Evolutionary conservation across 2,113 vertebrate species (phyloP).

Genomic region (Neomonachus schauinslandi): DNA sequence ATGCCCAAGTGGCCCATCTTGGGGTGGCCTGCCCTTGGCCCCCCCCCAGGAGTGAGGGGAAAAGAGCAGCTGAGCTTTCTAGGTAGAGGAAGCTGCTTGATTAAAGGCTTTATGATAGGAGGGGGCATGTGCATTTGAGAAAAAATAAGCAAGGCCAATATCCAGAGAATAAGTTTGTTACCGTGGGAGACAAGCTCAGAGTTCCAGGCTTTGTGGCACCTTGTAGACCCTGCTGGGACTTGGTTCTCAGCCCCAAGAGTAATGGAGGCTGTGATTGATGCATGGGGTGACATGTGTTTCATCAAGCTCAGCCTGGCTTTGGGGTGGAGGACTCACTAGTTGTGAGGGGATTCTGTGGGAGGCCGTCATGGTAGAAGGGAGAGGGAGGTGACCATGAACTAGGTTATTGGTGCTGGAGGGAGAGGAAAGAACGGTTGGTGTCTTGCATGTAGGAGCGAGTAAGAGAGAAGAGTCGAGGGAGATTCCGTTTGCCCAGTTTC

Average conservation of each 20-base stretch:
- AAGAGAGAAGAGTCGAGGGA: background rate
- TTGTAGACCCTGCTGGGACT: background rate
- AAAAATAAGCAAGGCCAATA: background rate
- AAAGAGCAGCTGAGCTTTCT: background rate
- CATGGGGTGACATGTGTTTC: background rate
- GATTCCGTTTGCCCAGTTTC: background rate
- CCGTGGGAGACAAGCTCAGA: background rate
- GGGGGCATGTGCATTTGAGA: background rate
- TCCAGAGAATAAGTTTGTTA: background rate
- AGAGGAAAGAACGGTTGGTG: background rate
- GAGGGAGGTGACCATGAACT: background rate
- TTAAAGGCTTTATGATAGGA: background rate
- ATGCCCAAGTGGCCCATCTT: background rate
- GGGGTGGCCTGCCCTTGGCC: background rate
- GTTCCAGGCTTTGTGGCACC: background rate
- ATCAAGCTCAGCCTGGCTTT: background rate
- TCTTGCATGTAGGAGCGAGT: background rate
- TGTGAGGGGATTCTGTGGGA: background rate
- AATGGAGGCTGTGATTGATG: background rate
- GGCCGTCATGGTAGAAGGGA: background rate
- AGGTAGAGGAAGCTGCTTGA: background rate
- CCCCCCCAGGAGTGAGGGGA: too few relatives aligned
- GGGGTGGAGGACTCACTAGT: background rate
- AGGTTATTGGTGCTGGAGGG: accelerated
- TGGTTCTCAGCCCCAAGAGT: background rate